Percentiles rank a stretch among this genome's conserved stretches.
phyloP scores from a whole-genome alignment of 1,140 invertebrate species.

The Mamestra configurata region DNA sequence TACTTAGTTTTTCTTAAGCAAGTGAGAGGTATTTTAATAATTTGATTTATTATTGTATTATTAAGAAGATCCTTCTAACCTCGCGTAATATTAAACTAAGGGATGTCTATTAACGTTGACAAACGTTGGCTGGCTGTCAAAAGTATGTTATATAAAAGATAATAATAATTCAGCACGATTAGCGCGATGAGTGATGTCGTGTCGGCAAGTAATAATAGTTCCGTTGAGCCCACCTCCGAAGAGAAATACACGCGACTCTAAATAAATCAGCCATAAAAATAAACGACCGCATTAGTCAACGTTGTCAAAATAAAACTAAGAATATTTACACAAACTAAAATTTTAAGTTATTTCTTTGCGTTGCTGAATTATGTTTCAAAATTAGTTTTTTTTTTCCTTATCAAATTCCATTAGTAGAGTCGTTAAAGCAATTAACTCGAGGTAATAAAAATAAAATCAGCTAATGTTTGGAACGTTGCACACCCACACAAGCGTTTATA shows the following conservation, averaged over 20 bases:
- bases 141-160: conserved; percentile 77
- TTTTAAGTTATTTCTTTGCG: conserved; percentile 60
- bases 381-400: conserved; percentile 46
- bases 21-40: background rate
- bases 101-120: conserved; percentile 52
- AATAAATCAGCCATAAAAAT: conserved; percentile 86
- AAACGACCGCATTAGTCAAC: conserved; percentile 86
- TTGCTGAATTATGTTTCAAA: conserved; percentile 53
- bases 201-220: conserved; percentile 82
- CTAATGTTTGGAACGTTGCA: conserved; percentile 47
- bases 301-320: conserved; percentile 83
- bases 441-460: conserved; percentile 56
- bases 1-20: background rate
- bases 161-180: conserved; percentile 80
- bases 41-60: background rate
- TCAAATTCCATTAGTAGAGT: conserved; percentile 47
- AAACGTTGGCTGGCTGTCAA: conserved; percentile 76
- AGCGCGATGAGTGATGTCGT: conserved; percentile 83
- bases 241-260: conserved; percentile 76
- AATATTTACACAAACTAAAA: conserved; percentile 73
- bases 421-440: conserved; percentile 52
- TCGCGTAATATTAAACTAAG: conserved; percentile 17
- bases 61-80: background rate
- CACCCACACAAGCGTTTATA: conserved; percentile 45
- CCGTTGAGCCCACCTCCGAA: conserved; percentile 69